Conservation (phyloP, 1,140 invertebrate species). For the Drosophila triauraria region DNA sequence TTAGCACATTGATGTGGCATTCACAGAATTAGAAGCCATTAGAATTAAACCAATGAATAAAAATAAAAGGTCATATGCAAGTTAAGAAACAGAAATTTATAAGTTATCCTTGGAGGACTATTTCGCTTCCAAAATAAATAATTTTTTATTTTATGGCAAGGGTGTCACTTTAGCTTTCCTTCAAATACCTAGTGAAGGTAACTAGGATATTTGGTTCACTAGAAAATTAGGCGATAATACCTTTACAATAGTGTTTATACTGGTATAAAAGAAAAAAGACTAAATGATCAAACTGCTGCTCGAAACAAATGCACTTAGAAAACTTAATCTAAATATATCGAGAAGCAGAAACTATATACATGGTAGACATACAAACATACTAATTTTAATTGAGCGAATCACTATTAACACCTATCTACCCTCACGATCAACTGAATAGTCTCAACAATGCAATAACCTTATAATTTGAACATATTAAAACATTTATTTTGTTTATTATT, state of each 20-base stretch:
- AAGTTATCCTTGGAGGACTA: background rate
- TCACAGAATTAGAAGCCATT: background rate
- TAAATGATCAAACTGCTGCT: constrained; percentile 57
- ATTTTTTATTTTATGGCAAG: background rate
- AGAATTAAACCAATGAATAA: background rate
- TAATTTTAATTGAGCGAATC: constrained; percentile 18
- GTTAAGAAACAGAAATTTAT: background rate
- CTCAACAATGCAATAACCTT: background rate
- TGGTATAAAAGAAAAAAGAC: constrained; percentile 77
- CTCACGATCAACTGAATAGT: background rate
- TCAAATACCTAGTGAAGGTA: background rate
- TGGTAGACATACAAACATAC: constrained; percentile 24
- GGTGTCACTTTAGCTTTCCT: constrained; percentile 1
- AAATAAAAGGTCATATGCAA: background rate
- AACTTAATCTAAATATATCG: constrained; percentile 48
- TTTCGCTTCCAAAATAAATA: background rate
- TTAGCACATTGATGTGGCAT: background rate
- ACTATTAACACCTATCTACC: constrained; percentile 53
- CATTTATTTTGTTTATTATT: too few relatives aligned
- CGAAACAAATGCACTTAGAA: constrained; percentile 50
- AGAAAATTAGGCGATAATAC: constrained; percentile 40
- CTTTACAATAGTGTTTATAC: constrained; percentile 78
- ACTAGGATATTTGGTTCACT: constrained; percentile 29
- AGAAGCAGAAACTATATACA: constrained; percentile 36
- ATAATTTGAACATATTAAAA: background rate